A percentile compares a stretch with the other conserved stretches of the same genome.
Evolutionary conservation across 2,888 invertebrate species (phyloP).

Genomic region (Andrena fulva): DNA sequence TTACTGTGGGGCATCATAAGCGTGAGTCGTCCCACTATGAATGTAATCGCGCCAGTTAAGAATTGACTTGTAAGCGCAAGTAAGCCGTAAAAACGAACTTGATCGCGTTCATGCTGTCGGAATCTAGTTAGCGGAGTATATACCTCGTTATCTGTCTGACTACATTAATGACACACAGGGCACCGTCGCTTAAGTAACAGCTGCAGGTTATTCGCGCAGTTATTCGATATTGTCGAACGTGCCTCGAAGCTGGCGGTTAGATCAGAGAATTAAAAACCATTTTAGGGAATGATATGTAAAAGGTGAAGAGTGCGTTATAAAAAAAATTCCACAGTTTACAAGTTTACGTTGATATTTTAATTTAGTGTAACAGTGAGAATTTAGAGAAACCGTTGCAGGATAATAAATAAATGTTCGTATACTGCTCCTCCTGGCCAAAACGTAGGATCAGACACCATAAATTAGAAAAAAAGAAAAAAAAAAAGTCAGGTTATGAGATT

Average conservation of each 20-base stretch:
- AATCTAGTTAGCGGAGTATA: conserved; percentile 32
- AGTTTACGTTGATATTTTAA: too few species aligned
- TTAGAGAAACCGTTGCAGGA: too few species aligned
- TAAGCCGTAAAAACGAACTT: conserved; percentile 19
- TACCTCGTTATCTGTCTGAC: conserved; percentile 47
- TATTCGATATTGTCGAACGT: conserved; percentile 48
- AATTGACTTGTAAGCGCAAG: conserved; percentile 6
- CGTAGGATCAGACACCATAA: too few species aligned
- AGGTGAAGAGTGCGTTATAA: too few species aligned
- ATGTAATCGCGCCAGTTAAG: not conserved
- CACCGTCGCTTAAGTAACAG: conserved; percentile 48
- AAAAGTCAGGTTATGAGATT: too few species aligned
- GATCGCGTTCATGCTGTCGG: conserved; percentile 9
- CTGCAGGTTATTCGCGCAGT: conserved; percentile 36
- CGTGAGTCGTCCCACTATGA: not conserved
- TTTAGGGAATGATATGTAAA: conserved; percentile 68
- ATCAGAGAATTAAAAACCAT: conserved; percentile 51
- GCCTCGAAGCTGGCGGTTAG: conserved; percentile 30
- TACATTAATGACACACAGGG: conserved; percentile 45
- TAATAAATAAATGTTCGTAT: too few species aligned
- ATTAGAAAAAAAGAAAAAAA: too few species aligned
- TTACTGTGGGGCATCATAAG: not conserved
- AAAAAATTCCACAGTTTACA: too few species aligned
- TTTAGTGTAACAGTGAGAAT: too few species aligned
- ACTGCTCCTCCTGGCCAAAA: too few species aligned